Base-by-base conservation (phyloP, 2,888 invertebrate genomes). In the Corbicula japonica region DNA sequence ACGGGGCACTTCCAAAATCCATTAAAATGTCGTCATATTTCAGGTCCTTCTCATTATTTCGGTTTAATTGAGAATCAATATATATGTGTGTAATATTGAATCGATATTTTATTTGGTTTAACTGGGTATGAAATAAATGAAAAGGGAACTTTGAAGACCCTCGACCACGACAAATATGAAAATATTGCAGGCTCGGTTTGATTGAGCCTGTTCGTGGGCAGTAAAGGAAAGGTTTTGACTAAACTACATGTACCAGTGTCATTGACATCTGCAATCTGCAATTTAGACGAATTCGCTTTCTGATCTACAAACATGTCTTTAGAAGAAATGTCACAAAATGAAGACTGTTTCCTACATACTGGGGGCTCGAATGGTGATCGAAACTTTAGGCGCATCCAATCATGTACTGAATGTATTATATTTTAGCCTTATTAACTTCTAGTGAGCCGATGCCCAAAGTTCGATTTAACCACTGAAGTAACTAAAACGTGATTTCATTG, bases 331-430 rank as follows among this genome's bases (percentile, higher is more conserved):
- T 34, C 61, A 5, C 30, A 66, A 1, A 91, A 5, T 92, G 92
- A 92, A 86, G 86, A 68, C 65, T 66, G 5, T 90, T 91, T 68
- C 81, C 92, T 30, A 70, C 80, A 5, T 92, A 89, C 80, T 87
- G 76, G 88, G 86, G 5, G 82, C 86, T 6, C 83, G 91, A 56
- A 87, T 88, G 26, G 76, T 91, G 8, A 85, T 92, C 18, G 90
- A 92, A 76, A 88, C 89, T 56, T 78, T 92, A 2, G 91, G 91
- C 1, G 85, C 91, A 54, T 92, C 92, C 0, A 91, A 92, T 65
- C 91, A 92, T 65, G 92, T 92, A 0, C 88, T 90, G 62, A 92
- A 92, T 83, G 84, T 90, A n/a, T 90, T 58, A 86, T 91, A n/a
- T n/a, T n/a, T n/a, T n/a, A n/a, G n/a, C n/a, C 34, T 90, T 89